Conservation (phyloP, 2,797 vertebrate genomes). For the Phataginus tricuspis region DNA sequence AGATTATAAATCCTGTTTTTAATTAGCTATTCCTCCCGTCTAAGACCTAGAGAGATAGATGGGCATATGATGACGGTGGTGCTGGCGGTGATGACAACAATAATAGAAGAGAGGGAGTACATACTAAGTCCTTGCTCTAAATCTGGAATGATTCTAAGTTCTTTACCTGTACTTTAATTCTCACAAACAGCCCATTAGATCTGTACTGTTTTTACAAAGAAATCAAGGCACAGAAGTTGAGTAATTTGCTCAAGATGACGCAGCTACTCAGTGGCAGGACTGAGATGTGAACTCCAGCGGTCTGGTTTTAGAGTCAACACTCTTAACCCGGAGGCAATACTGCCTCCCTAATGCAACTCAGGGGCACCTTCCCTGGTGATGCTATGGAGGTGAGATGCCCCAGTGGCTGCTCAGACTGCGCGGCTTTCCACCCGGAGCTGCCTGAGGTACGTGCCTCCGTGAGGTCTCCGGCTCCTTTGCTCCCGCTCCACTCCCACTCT, state of each 20-base stretch:
- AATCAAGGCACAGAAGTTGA: not conserved
- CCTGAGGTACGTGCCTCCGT: not conserved
- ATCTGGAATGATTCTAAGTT: not conserved
- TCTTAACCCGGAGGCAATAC: not conserved
- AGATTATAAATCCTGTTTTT: not conserved
- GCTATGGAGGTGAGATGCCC: not conserved
- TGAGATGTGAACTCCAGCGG: not conserved
- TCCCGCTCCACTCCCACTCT: not conserved
- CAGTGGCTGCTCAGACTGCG: not conserved
- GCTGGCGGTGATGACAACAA: not conserved
- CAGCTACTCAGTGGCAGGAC: not conserved
- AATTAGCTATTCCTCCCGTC: not conserved
- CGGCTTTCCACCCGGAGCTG: not conserved
- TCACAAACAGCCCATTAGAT: not conserved
- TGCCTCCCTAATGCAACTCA: not conserved
- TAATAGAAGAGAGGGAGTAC: not conserved
- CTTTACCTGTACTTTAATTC: not conserved
- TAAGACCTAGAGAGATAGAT: not conserved
- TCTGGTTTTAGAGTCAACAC: not conserved
- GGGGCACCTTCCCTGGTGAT: not conserved
- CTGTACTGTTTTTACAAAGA: not conserved
- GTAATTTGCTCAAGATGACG: not conserved
- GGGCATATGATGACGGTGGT: not conserved
- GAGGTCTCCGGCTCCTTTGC: not conserved
- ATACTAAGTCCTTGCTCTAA: not conserved